Evolutionary conservation across 2,113 vertebrate genomes (phyloP).

Genomic region (Callithrix jacchus): DNA sequence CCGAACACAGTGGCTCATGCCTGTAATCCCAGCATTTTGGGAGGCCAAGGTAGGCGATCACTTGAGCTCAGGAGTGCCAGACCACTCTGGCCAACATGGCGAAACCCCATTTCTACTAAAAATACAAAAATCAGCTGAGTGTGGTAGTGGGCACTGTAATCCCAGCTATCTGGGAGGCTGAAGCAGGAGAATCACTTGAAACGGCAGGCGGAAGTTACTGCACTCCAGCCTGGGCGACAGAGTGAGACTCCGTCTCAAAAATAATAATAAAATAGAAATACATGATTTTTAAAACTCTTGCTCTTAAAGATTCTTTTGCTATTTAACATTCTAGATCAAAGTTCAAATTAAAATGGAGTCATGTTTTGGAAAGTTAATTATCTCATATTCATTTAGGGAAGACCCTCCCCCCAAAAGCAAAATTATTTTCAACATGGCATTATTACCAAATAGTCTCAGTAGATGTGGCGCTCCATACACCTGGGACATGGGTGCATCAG

Average conservation of each 20-base stretch:
- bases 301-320: not conserved
- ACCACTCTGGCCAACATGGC: not conserved
- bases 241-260: not conserved
- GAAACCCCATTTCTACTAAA: not conserved
- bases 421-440: not conserved
- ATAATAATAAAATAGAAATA: not conserved
- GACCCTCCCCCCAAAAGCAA: rapidly evolving
- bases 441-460: constrained; percentile 94
- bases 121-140: not conserved
- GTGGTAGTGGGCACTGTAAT: not conserved
- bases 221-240: not conserved
- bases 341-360: not conserved
- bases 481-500: constrained; percentile 96
- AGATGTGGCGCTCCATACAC: constrained; percentile 97
- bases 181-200: not conserved
- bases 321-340: not conserved
- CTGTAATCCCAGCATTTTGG: not conserved
- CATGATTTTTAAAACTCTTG: not conserved
- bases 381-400: not conserved
- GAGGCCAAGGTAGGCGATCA: not conserved
- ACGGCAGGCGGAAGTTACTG: not conserved
- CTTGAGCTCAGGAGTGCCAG: not conserved
- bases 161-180: not conserved
- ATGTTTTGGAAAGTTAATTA: not conserved
- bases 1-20: too few relatives aligned